These are phyloP conservation scores for Hydropsyche betteni DNA, from an alignment of 2,888 invertebrate genomes.

Conservation along the genomic window DNA sequence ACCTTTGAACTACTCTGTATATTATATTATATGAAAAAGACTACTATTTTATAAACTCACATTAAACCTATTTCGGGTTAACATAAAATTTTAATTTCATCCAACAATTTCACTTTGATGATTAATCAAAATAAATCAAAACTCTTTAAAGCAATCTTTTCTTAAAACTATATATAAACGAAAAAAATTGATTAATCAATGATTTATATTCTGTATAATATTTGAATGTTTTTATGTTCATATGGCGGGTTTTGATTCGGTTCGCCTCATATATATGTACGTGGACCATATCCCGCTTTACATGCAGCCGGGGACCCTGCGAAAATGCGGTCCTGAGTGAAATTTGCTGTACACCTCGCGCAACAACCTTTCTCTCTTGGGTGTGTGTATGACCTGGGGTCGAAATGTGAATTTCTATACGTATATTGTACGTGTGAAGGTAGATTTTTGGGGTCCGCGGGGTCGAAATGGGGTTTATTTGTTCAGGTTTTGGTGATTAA, in stretches of 20 bases:
- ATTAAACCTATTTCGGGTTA: no score
- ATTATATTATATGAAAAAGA: no score
- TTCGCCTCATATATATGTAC: no score
- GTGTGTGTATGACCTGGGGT: slow-evolving; percentile 20
- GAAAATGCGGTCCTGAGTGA: slow-evolving; percentile 46
- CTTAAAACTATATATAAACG: no score
- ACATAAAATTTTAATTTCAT: no score
- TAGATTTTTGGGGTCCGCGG: slow-evolving; percentile 30
- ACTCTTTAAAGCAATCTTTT: no score
- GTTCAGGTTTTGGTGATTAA: slow-evolving; percentile 44
- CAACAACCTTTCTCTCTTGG: slow-evolving; percentile 33
- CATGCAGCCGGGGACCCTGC: slow-evolving; percentile 28
- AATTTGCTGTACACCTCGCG: slow-evolving; percentile 47
- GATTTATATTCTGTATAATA: no score
- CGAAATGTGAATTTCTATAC: background rate
- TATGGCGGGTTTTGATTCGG: background rate
- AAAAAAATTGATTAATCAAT: no score
- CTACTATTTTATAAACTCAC: no score
- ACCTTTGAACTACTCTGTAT: no score
- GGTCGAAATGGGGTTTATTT: slow-evolving; percentile 44
- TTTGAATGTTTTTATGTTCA: background rate
- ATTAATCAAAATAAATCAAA: no score
- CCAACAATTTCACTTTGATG: no score
- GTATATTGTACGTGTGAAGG: background rate
- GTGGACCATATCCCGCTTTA: slow-evolving; percentile 16